Conservation (phyloP, 92 coral and sea anemone species). For the Heliopora coerulea region DNA sequence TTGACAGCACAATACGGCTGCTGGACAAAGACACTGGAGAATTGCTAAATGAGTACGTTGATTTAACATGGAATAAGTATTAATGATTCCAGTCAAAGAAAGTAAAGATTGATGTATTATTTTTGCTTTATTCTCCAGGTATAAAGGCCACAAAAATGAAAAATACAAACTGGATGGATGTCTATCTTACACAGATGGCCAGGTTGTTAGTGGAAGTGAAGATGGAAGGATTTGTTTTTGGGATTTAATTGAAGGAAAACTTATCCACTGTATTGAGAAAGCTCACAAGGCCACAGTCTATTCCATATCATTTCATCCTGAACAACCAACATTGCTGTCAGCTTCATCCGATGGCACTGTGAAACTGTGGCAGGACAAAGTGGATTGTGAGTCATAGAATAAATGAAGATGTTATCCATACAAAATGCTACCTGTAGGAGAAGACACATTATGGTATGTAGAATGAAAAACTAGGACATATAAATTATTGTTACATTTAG, state of each 20-base stretch:
- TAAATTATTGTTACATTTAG: too few species aligned
- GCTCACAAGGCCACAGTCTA: conserved; percentile 76
- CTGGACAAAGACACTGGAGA: conserved; percentile 95
- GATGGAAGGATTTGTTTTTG: conserved; percentile 87
- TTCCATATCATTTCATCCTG: conserved; percentile 84
- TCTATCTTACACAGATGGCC: conserved; percentile 82
- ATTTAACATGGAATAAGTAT: too few species aligned
- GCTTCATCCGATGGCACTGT: conserved; percentile 96
- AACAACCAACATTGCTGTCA: conserved; percentile 66
- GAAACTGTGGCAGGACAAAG: conserved; percentile 83
- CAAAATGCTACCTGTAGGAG: too few species aligned
- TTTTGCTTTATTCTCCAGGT: conserved; percentile 42
- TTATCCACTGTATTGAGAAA: conserved; percentile 68
- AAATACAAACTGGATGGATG: conserved; percentile 95
- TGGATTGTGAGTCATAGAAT: background rate
- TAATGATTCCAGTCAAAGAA: too few species aligned
- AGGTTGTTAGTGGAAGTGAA: conserved; percentile 88
- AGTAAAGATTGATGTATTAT: too few species aligned
- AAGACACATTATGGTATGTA: too few species aligned
- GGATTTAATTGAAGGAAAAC: conserved; percentile 92
- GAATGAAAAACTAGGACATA: too few species aligned
- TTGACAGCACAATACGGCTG: conserved; percentile 78
- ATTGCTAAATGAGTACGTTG: conserved; percentile 76
- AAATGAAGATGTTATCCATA: too few species aligned
- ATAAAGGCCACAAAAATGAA: conserved; percentile 86